phyloP scores from a whole-genome alignment of 2,113 vertebrate species.

The Ptychochromis oligacanthus region DNA sequence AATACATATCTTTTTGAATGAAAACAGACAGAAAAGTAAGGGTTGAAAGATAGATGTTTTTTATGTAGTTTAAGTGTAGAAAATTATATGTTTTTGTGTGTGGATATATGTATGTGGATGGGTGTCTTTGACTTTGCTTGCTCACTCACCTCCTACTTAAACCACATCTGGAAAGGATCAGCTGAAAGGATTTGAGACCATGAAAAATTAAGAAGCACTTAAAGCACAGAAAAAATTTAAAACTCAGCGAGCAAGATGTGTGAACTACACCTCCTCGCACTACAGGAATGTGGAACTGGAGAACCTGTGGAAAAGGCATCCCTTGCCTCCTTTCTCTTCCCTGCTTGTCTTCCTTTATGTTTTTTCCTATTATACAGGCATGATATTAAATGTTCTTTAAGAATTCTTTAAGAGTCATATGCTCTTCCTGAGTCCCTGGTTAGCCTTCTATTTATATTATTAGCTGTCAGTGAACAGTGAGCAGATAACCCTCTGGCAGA shows the following conservation, averaged over 20 bases:
- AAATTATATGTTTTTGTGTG: background rate
- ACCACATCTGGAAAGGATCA: constrained; percentile 74
- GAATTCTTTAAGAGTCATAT: background rate
- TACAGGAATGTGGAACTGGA: constrained; percentile 62
- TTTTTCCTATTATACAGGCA: background rate
- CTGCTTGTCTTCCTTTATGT: constrained; percentile 3
- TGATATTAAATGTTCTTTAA: background rate
- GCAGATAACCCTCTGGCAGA: background rate
- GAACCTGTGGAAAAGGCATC: constrained; percentile 46
- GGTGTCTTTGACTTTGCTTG: constrained; percentile 37
- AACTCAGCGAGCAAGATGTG: constrained; percentile 68
- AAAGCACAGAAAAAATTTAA: constrained; percentile 71
- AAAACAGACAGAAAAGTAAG: background rate
- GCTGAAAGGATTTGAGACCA: constrained; percentile 42
- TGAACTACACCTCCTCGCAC: constrained; percentile 58
- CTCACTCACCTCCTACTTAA: constrained; percentile 41
- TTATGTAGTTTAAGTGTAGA: background rate
- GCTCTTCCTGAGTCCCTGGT: background rate
- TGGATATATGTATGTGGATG: background rate
- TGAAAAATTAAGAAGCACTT: constrained; percentile 77
- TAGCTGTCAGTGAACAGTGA: background rate
- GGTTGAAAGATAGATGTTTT: background rate
- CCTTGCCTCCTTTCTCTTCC: constrained; percentile 17
- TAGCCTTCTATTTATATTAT: background rate
- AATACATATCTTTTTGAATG: background rate